These are phyloP conservation scores for Aphodius sticticus DNA, from an alignment of 2,888 invertebrate genomes.

Conservation along the genomic window DNA sequence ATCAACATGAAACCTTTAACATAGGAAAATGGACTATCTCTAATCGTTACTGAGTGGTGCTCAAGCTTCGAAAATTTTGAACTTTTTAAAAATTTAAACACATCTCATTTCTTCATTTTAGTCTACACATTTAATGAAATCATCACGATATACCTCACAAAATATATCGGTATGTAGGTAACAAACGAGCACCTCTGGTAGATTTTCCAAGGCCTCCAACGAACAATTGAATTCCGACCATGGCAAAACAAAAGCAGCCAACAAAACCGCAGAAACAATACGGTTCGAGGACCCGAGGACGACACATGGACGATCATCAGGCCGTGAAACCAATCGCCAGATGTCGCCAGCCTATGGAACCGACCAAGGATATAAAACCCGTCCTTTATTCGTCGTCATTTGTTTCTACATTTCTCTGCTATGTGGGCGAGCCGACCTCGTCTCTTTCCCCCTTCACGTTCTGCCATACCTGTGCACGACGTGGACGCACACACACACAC, in stretches of 20 bases:
- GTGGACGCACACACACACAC: slow-evolving; percentile 5
- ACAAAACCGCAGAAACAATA: neutral
- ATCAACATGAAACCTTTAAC: too few species aligned
- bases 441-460: neutral
- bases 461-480: slow-evolving; percentile 7
- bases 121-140: too few species aligned
- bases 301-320: neutral
- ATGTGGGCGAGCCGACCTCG: slow-evolving; percentile 12
- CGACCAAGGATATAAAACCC: neutral
- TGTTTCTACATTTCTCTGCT: slow-evolving; percentile 20
- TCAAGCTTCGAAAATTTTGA: too few species aligned
- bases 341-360: neutral
- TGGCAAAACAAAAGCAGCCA: neutral
- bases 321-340: slow-evolving; percentile 4
- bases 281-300: neutral
- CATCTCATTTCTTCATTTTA: too few species aligned
- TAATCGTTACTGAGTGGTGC: too few species aligned
- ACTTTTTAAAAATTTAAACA: too few species aligned
- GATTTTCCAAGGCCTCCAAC: neutral
- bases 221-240: neutral
- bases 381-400: neutral
- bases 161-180: neutral
- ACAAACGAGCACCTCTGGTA: too few species aligned
- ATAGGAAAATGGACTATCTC: too few species aligned
- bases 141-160: too few species aligned